phyloP scores from a whole-genome alignment of 2,888 invertebrate genomes.

The Macaria notata region DNA sequence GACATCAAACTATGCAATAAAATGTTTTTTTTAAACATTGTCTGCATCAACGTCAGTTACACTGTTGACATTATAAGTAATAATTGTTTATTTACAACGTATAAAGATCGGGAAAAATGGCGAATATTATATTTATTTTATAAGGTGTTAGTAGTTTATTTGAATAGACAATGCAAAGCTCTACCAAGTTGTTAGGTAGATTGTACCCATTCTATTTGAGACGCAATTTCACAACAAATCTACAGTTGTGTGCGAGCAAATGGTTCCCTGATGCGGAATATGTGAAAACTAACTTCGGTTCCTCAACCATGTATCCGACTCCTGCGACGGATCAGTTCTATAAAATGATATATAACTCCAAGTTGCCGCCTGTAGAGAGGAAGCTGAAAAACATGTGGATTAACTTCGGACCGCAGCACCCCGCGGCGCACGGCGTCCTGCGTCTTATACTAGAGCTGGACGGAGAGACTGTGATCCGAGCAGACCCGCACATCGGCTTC shows the following conservation, averaged over 20 bases:
- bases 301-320: constrained; percentile 82
- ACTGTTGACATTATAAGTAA: too few species aligned
- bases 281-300: constrained; percentile 71
- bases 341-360: constrained; percentile 59
- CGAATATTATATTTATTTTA: too few species aligned
- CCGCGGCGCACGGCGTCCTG: constrained; percentile 95
- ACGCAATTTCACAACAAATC: constrained; percentile 42
- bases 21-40: too few species aligned
- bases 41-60: too few species aligned
- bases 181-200: constrained; percentile 10
- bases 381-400: constrained; percentile 85
- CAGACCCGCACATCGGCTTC: constrained; percentile 93
- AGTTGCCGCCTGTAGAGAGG: constrained; percentile 76
- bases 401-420: constrained; percentile 96
- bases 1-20: too few species aligned
- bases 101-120: too few species aligned
- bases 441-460: constrained; percentile 90
- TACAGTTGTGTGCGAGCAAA: constrained; percentile 44
- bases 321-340: constrained; percentile 61
- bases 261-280: constrained; percentile 87
- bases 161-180: background rate
- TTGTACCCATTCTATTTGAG: constrained; percentile 12
- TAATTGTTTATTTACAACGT: too few species aligned
- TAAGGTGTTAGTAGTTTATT: too few species aligned
- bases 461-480: constrained; percentile 89